phyloP scores from a whole-genome alignment of 2,888 invertebrate species.

The Aphidoletes aphidimyza region DNA sequence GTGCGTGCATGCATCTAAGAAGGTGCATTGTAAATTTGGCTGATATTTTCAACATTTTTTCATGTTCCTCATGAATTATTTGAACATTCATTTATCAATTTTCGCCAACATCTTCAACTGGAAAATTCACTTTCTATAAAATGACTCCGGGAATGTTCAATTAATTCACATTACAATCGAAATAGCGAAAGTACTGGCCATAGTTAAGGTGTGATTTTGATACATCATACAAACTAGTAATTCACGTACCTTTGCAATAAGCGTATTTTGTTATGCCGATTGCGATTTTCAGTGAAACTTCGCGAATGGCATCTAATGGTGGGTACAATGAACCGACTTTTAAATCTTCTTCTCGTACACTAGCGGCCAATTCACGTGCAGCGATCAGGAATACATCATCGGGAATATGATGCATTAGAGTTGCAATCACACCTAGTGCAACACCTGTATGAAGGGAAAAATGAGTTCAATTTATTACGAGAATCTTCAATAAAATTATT shows the following conservation, averaged over 20 bases:
- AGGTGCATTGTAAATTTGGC: not conserved
- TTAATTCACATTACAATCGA: not conserved
- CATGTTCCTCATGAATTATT: too few species aligned
- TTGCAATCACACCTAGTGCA: slow-evolving; percentile 91
- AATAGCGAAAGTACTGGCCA: too few species aligned
- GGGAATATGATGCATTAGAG: slow-evolving; percentile 91
- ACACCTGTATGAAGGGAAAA: slow-evolving; percentile 64
- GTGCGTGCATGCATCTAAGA: not conserved
- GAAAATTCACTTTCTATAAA: too few species aligned
- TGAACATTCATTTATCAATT: too few species aligned
- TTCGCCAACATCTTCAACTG: too few species aligned
- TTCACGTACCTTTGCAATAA: slow-evolving; percentile 80
- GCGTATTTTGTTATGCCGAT: slow-evolving; percentile 87
- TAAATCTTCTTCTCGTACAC: slow-evolving; percentile 85
- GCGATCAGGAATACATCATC: slow-evolving; percentile 95
- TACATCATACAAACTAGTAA: not conserved
- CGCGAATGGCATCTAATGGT: slow-evolving; percentile 82
- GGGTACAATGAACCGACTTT: slow-evolving; percentile 92
- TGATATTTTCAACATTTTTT: not conserved
- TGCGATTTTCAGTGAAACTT: slow-evolving; percentile 91
- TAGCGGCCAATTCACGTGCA: slow-evolving; percentile 85
- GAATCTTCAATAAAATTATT: not conserved
- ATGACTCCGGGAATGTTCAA: too few species aligned
- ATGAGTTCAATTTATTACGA: not conserved
- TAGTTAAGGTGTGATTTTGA: too few species aligned